These are phyloP conservation scores for Daubentonia madagascariensis DNA, from an alignment of 2,113 vertebrate genomes.

Conservation along the genomic window DNA sequence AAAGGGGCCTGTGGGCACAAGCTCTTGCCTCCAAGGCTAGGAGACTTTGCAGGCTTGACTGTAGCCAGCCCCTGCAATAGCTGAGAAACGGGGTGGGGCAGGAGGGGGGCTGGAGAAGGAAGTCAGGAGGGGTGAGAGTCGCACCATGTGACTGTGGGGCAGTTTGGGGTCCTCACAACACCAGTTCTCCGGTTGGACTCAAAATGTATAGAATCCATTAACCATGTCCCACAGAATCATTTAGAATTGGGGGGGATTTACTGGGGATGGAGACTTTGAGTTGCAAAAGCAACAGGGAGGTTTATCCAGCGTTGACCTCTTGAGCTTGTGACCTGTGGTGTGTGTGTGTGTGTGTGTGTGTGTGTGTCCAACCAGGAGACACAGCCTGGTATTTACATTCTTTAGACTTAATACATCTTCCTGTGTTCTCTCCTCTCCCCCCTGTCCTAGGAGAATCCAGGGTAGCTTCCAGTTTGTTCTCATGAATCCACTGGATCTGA, in stretches of 20 bases:
- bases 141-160: neutral
- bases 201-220: neutral
- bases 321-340: neutral
- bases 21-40: neutral
- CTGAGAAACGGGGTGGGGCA: neutral
- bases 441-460: neutral
- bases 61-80: neutral
- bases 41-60: neutral
- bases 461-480: neutral
- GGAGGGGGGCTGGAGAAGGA: neutral
- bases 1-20: neutral
- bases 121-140: rapidly evolving
- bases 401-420: neutral
- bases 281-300: neutral
- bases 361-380: neutral
- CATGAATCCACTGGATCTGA: neutral
- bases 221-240: neutral
- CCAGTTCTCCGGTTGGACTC: too few relatives aligned
- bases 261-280: neutral
- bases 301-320: rapidly evolving
- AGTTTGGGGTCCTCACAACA: rapidly evolving
- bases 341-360: neutral
- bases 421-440: neutral
- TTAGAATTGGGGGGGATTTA: neutral
- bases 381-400: neutral